Evolutionary conservation across 2,797 vertebrate genomes (phyloP).

Genomic region (Platalea minor): DNA sequence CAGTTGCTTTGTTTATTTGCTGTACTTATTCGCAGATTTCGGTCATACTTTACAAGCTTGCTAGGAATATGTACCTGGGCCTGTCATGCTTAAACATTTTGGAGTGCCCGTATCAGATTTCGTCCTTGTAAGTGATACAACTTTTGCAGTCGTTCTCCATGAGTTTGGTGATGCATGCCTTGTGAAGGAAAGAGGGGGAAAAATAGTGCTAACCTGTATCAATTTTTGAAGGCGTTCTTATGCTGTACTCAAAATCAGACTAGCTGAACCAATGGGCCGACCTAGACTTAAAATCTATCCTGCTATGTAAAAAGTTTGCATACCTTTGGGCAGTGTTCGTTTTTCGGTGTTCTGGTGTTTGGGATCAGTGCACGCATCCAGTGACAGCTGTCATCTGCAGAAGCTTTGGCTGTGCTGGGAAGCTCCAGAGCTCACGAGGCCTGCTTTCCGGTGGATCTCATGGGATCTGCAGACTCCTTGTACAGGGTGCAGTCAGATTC

Average conservation of each 20-base stretch:
- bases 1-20: background rate
- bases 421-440: background rate
- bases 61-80: background rate
- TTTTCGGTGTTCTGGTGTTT: background rate
- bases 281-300: background rate
- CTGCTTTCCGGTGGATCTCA: background rate
- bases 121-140: background rate
- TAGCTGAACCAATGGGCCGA: background rate
- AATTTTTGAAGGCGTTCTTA: background rate
- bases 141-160: background rate
- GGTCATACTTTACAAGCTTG: background rate
- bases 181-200: background rate
- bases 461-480: background rate
- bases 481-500: background rate
- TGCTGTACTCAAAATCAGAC: background rate
- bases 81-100: background rate
- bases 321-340: background rate
- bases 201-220: background rate
- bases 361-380: background rate
- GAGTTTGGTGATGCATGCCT: background rate
- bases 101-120: background rate
- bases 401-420: background rate
- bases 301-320: background rate
- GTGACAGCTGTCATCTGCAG: constrained; percentile 52
- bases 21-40: background rate